Percentiles rank a stretch among this genome's conserved stretches.
phyloP scores from a whole-genome alignment of 2,888 invertebrate genomes.

The Drosophila imparisetae region DNA sequence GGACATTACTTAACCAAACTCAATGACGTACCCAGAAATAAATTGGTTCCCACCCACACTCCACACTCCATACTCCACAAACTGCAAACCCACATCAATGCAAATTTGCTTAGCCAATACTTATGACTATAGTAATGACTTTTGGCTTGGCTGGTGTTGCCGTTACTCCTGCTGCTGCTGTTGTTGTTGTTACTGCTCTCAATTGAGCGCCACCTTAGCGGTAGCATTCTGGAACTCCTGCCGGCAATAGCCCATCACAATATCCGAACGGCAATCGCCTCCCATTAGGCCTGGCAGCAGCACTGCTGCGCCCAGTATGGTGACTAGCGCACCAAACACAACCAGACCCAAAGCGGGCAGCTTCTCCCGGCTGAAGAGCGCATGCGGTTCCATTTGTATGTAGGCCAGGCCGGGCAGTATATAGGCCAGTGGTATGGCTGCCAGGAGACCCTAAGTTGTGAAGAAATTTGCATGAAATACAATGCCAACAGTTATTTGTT shows the following conservation, averaged over 20 bases:
- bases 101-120: slow-evolving; percentile 51
- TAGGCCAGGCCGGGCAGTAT: slow-evolving; percentile 92
- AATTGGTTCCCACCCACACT: slow-evolving; percentile 13
- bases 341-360: slow-evolving; percentile 89
- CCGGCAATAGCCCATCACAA: slow-evolving; percentile 84
- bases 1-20: not conserved
- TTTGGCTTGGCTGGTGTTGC: slow-evolving; percentile 42
- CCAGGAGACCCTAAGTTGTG: slow-evolving; percentile 89
- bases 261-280: slow-evolving; percentile 84
- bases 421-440: slow-evolving; percentile 93
- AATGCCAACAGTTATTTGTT: slow-evolving; percentile 14
- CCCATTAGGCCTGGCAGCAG: slow-evolving; percentile 83
- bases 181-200: not conserved
- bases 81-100: slow-evolving; percentile 36
- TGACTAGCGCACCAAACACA: slow-evolving; percentile 87
- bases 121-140: slow-evolving; percentile 57
- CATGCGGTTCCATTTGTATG: slow-evolving; percentile 90
- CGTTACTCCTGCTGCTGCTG: not conserved
- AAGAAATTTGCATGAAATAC: slow-evolving; percentile 60
- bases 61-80: not conserved
- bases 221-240: slow-evolving; percentile 77
- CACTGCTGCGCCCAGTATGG: slow-evolving; percentile 83
- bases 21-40: slow-evolving; percentile 7
- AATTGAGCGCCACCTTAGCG: slow-evolving; percentile 50
- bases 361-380: slow-evolving; percentile 88